Percentiles rank a stretch among this genome's conserved stretches.
Conservation (phyloP, 2,113 vertebrate genomes). For the Periophthalmus modestus region DNA sequence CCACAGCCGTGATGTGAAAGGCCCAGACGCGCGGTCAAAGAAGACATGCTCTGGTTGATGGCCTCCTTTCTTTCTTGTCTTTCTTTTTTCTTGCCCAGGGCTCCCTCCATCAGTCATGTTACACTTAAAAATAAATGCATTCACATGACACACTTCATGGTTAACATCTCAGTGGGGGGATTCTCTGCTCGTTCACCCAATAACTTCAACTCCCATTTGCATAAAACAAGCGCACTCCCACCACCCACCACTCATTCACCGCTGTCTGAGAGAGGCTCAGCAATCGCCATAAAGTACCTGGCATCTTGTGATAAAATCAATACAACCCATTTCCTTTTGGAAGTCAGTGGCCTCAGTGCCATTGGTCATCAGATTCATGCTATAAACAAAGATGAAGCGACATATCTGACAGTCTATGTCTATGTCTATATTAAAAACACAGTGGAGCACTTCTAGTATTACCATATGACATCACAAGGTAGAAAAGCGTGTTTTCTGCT, state of each 20-base stretch:
- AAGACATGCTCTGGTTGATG: constrained; percentile 47
- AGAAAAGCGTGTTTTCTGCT: too few species aligned
- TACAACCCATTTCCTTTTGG: constrained; percentile 48
- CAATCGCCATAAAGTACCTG: constrained; percentile 45
- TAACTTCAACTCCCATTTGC: constrained; percentile 53
- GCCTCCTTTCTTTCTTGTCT: constrained; percentile 60
- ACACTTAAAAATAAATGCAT: constrained; percentile 56
- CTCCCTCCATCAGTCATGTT: constrained; percentile 34
- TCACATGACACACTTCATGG: constrained; percentile 62
- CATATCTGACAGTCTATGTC: constrained; percentile 12
- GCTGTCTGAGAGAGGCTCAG: constrained; percentile 16
- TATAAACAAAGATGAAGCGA: constrained; percentile 29
- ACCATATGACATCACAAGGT: too few species aligned
- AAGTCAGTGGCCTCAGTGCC: constrained; percentile 23
- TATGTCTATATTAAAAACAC: too few species aligned
- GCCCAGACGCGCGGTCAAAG: constrained; percentile 47
- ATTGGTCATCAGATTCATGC: constrained; percentile 47
- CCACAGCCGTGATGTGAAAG: constrained; percentile 52
- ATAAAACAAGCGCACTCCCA: constrained; percentile 34
- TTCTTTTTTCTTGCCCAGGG: constrained; percentile 44
- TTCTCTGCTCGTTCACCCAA: constrained; percentile 52
- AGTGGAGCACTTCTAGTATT: too few species aligned
- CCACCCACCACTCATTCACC: not conserved
- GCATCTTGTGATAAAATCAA: constrained; percentile 53
- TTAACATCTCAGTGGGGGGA: constrained; percentile 48